phyloP scores from a whole-genome alignment of 2,113 vertebrate species.

The Camelus bactrianus region DNA sequence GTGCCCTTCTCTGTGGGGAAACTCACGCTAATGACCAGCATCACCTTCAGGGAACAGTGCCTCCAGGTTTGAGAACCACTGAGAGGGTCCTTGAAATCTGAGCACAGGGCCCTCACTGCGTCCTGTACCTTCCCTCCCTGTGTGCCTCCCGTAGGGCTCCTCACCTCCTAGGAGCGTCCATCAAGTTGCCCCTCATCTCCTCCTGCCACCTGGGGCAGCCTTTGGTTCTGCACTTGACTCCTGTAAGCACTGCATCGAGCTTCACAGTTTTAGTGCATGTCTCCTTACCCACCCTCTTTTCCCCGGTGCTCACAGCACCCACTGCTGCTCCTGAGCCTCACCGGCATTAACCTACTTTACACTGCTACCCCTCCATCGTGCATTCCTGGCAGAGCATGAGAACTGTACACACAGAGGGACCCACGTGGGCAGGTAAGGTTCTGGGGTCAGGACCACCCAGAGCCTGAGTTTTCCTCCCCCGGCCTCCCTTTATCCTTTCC shows the following conservation, averaged over 20 bases:
- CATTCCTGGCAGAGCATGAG: accelerated
- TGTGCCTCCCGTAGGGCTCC: neutral
- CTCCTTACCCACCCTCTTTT: neutral
- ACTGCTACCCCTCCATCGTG: neutral
- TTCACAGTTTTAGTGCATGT: neutral
- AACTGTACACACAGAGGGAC: neutral
- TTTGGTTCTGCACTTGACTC: neutral
- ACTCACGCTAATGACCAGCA: conserved; percentile 86
- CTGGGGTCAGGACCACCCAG: neutral
- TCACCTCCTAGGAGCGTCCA: accelerated
- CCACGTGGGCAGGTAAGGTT: neutral
- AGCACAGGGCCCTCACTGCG: neutral
- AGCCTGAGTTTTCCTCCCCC: neutral
- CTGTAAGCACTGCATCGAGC: neutral
- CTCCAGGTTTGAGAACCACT: neutral
- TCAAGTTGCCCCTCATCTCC: neutral
- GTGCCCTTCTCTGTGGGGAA: conserved; percentile 89
- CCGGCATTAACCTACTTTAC: too few relatives aligned
- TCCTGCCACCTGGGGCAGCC: neutral
- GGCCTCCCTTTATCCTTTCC: neutral
- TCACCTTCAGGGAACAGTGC: conserved; percentile 80
- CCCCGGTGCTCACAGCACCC: neutral
- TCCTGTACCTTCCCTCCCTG: neutral
- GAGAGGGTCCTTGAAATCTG: too few relatives aligned
- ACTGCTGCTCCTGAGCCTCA: neutral